phyloP scores from a whole-genome alignment of 92 coral and sea anemone genomes.

The Parazoanthus atlanticus region DNA sequence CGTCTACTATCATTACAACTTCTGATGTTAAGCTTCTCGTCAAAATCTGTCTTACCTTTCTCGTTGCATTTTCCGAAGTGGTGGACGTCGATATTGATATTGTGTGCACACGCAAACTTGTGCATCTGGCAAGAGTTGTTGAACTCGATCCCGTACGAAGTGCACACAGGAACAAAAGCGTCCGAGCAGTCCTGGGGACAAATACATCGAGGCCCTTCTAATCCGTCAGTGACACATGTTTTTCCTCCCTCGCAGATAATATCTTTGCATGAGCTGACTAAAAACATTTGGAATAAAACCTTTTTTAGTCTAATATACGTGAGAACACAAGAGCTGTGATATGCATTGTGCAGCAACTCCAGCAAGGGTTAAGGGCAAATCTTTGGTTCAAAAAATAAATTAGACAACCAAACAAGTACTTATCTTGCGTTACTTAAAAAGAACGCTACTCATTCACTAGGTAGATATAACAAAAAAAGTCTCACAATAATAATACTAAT shows the following conservation, averaged over 20 bases:
- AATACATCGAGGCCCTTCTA: constrained; percentile 23
- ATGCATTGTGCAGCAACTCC: no score
- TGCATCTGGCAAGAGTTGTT: constrained; percentile 45
- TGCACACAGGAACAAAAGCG: constrained; percentile 17
- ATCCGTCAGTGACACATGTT: constrained; percentile 22
- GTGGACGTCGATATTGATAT: constrained; percentile 17
- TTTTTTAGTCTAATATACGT: neutral
- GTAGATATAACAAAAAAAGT: no score
- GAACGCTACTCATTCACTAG: no score
- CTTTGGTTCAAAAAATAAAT: no score
- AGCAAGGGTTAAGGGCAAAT: no score
- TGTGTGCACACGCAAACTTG: constrained; percentile 42
- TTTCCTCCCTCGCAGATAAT: constrained; percentile 33
- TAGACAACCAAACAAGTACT: no score
- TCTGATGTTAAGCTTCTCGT: neutral
- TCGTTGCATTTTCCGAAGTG: constrained; percentile 16
- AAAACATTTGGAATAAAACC: neutral
- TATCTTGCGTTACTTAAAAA: no score
- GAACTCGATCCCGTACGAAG: constrained; percentile 42
- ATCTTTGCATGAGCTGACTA: constrained; percentile 14
- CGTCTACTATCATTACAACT: neutral
- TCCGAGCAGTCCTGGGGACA: constrained; percentile 49
- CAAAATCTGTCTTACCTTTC: neutral
- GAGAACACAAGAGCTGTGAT: neutral
- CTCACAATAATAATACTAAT: no score